Conservation (phyloP, 2,797 vertebrate genomes). For the Peromyscus eremicus region DNA sequence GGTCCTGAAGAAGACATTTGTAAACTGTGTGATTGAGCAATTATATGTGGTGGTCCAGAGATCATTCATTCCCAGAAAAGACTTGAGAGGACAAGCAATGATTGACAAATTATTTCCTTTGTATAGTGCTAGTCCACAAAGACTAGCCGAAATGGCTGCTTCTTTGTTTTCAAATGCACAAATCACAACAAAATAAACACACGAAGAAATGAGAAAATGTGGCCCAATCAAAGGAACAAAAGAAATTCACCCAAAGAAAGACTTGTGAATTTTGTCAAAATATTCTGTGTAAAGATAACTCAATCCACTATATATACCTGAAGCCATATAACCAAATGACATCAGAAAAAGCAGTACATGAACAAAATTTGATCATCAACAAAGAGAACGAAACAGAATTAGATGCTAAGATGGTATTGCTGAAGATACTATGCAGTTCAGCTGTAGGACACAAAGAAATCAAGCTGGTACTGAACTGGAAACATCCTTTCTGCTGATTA, state of each 20-base stretch:
- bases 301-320: background rate
- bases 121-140: background rate
- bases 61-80: background rate
- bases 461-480: background rate
- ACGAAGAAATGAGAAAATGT: background rate
- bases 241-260: background rate
- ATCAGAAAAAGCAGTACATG: background rate
- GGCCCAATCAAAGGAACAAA: background rate
- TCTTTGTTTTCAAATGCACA: background rate
- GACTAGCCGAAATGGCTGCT: background rate
- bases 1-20: background rate
- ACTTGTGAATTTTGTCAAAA: constrained; percentile 21
- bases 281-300: background rate
- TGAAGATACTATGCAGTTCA: background rate
- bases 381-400: background rate
- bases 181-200: constrained; percentile 10
- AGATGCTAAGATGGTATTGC: background rate
- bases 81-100: background rate
- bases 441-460: background rate
- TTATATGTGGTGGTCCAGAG: background rate
- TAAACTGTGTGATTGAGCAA: background rate
- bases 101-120: background rate
- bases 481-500: background rate
- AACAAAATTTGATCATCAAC: background rate
- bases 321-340: background rate